A percentile compares a stretch with the other conserved stretches of the same genome.
phyloP scores from a whole-genome alignment of 2,888 invertebrate genomes.

The Pelosia muscerda region DNA sequence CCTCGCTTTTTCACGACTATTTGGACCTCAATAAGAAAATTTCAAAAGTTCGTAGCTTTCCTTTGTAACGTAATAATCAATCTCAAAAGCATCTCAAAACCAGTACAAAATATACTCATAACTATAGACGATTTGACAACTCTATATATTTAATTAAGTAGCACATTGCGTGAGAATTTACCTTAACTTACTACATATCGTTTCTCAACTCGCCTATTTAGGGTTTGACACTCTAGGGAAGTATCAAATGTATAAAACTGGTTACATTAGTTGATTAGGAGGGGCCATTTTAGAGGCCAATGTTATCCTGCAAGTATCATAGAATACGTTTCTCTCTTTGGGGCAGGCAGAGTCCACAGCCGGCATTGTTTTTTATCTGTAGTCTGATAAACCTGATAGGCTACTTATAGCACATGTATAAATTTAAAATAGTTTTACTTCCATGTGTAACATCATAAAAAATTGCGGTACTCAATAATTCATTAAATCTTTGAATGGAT shows the following conservation, averaged over 20 bases:
- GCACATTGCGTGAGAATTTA: constrained; percentile 47
- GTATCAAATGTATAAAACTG: constrained; percentile 14
- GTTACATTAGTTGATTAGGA: constrained; percentile 49
- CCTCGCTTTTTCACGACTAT: no score
- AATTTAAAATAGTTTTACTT: background rate
- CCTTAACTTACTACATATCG: constrained; percentile 41
- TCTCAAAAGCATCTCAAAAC: no score
- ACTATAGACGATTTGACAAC: constrained; percentile 43
- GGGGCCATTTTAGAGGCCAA: constrained; percentile 12
- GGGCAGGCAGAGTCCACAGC: background rate
- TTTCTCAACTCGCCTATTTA: constrained; percentile 34
- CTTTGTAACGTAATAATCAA: no score
- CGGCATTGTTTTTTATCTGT: no score
- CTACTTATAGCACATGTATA: no score
- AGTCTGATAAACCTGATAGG: no score
- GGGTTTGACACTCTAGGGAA: constrained; percentile 44
- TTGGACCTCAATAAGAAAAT: no score
- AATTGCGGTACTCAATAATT: background rate
- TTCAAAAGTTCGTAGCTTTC: no score
- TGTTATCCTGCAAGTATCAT: background rate
- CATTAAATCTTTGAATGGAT: background rate
- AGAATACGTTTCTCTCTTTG: background rate
- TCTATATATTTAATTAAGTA: constrained; percentile 37
- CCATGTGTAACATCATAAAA: background rate
- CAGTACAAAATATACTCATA: constrained; percentile 17